phyloP scores from a whole-genome alignment of 1,140 invertebrate genomes.

The Luehdorfia chinensis region DNA sequence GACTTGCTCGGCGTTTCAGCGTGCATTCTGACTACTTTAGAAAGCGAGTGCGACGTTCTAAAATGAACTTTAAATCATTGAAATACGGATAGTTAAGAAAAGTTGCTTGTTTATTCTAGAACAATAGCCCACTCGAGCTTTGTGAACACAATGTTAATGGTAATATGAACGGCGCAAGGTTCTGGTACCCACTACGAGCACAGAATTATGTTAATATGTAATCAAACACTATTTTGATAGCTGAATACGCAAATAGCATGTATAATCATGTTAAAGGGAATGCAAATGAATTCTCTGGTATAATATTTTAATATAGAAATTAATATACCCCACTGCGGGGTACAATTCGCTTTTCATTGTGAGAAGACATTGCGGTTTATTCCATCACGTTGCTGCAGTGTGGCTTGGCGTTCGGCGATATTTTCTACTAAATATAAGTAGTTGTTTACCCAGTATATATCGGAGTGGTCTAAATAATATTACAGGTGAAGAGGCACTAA shows the following conservation, averaged over 20 bases:
- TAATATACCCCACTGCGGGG: too few species aligned
- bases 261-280: not conserved
- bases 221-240: constrained; percentile 14
- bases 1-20: constrained; percentile 35
- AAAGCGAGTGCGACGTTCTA: constrained; percentile 1
- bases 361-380: too few species aligned
- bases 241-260: not conserved
- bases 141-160: constrained; percentile 43
- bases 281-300: too few species aligned
- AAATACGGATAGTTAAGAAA: constrained; percentile 16
- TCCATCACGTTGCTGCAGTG: too few species aligned
- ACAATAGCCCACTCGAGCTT: constrained; percentile 39
- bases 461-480: too few species aligned
- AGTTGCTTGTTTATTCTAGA: constrained; percentile 25
- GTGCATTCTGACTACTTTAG: not conserved
- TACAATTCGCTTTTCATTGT: too few species aligned
- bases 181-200: constrained; percentile 5
- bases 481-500: too few species aligned
- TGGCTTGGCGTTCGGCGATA: not conserved
- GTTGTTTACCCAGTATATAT: too few species aligned
- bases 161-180: constrained; percentile 39
- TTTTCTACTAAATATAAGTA: too few species aligned
- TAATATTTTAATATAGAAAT: too few species aligned
- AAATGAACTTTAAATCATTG: constrained; percentile 17
- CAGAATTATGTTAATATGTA: constrained; percentile 16